These are phyloP conservation scores for Sander lucioperca DNA, from an alignment of 2,113 vertebrate species.

Conservation along the genomic window DNA sequence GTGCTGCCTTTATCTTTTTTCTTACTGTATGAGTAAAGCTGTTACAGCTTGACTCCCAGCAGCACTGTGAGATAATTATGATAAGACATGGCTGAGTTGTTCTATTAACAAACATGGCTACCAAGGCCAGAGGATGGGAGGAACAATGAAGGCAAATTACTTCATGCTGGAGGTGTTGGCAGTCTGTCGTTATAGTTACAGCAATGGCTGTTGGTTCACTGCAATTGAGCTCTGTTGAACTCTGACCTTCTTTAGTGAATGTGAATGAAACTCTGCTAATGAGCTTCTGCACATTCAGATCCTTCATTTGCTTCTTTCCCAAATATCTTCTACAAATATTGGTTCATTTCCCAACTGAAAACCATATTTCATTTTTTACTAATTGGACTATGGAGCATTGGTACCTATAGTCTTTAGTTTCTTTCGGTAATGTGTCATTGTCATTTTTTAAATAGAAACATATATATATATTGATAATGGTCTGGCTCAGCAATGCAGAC, in stretches of 20 bases:
- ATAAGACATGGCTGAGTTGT: slow-evolving; percentile 54
- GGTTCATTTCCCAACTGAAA: not conserved
- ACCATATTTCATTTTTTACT: not conserved
- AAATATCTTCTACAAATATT: not conserved
- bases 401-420: not conserved
- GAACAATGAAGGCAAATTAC: slow-evolving; percentile 44
- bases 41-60: slow-evolving; percentile 53
- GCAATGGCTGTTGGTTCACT: not conserved
- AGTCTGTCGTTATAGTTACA: slow-evolving; percentile 12
- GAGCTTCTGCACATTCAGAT: not conserved
- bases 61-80: slow-evolving; percentile 43
- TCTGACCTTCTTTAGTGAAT: not conserved
- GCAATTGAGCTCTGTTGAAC: slow-evolving; percentile 14
- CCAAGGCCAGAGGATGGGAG: slow-evolving; percentile 51
- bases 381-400: not conserved
- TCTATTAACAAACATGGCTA: slow-evolving; percentile 46
- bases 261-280: not conserved
- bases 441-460: too few relatives aligned
- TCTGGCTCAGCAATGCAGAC: too few relatives aligned
- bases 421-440: not conserved
- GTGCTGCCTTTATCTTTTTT: slow-evolving; percentile 50
- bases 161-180: slow-evolving; percentile 28
- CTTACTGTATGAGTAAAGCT: slow-evolving; percentile 47
- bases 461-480: not conserved
- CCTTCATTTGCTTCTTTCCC: not conserved